Percentiles rank a stretch among this genome's conserved stretches.
phyloP scores from a whole-genome alignment of 2,113 vertebrate genomes.

The Telmatochromis brachygnathus region DNA sequence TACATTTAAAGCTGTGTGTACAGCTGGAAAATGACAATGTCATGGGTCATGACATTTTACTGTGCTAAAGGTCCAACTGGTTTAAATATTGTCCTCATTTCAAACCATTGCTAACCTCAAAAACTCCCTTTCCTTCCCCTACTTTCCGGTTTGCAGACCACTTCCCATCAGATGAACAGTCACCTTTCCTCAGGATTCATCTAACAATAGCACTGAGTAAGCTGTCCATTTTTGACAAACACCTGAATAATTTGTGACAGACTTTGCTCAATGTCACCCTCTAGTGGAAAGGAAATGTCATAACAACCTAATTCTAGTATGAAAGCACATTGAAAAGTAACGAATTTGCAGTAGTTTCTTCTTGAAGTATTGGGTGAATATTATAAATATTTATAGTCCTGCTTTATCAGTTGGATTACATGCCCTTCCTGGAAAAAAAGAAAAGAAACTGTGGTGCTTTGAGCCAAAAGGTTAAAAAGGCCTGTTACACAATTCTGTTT shows the following conservation, averaged over 20 bases:
- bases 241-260: background rate
- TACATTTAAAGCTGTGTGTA: background rate
- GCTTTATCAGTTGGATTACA: background rate
- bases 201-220: background rate
- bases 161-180: conserved; percentile 31
- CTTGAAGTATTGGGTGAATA: background rate
- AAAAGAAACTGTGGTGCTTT: background rate
- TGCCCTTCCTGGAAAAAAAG: background rate
- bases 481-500: background rate
- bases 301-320: background rate
- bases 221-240: background rate
- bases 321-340: background rate
- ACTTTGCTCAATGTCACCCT: background rate
- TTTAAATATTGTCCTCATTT: conserved; percentile 12
- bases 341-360: background rate
- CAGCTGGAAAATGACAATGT: background rate
- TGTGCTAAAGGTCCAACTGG: background rate
- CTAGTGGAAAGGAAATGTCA: conserved; percentile 20
- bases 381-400: background rate
- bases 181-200: background rate
- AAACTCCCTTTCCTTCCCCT: conserved; percentile 47
- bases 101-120: background rate
- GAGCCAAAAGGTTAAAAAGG: background rate
- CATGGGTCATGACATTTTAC: background rate
- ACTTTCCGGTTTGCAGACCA: conserved; percentile 14